phyloP scores from a whole-genome alignment of 2,113 vertebrate species.

The Suricata suricatta region DNA sequence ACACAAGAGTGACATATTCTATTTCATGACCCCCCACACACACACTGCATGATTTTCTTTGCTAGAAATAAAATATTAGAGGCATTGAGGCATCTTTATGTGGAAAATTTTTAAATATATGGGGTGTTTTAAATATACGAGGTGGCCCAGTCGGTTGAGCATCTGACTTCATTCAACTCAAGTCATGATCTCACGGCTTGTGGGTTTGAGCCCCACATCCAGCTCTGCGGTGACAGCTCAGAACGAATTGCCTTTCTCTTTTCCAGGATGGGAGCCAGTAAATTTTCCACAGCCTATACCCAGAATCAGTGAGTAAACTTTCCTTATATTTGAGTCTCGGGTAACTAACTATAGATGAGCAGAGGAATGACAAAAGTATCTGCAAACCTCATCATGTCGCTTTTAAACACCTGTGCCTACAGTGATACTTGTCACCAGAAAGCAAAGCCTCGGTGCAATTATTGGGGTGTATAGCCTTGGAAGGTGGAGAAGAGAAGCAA shows the following conservation, averaged over 20 bases:
- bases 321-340: not conserved
- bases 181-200: no score
- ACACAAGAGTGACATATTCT: not conserved
- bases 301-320: conserved; percentile 59
- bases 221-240: no score
- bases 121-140: no score
- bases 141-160: no score
- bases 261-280: conserved; percentile 48
- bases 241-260: not conserved
- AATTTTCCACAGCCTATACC: not conserved
- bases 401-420: not conserved
- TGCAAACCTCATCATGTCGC: not conserved
- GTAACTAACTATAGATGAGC: not conserved
- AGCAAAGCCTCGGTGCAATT: no score
- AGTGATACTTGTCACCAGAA: not conserved
- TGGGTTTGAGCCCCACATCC: no score
- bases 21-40: not conserved
- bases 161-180: no score
- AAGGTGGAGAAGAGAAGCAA: not conserved
- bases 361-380: not conserved
- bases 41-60: not conserved
- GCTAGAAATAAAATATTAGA: not conserved
- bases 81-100: not conserved
- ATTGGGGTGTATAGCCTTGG: not conserved
- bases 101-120: not conserved